Base-by-base conservation (phyloP, 1,140 invertebrate species). In the Cepaea nemoralis region DNA sequence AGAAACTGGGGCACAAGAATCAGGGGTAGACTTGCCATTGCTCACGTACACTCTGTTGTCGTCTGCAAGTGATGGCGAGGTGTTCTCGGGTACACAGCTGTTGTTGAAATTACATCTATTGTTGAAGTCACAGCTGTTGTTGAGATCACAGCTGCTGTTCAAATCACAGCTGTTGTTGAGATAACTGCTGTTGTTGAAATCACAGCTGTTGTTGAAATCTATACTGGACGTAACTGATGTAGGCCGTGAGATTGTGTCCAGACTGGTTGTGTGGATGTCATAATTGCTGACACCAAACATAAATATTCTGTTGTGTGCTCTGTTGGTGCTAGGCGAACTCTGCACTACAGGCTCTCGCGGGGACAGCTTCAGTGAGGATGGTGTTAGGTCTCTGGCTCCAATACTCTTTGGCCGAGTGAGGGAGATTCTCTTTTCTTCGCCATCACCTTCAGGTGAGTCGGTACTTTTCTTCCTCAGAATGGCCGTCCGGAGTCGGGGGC, bases 381-480 rank as follows among this genome's bases (percentile, higher is more conserved):
- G 2, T 27, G n/a, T 31, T 63, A 31, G 6, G 59, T 63, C 59
- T 63, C 10, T 27, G 27, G 22, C 19, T 8, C 27, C 59, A 5
- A 31, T 16, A 63, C 2, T 63, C 59, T 63, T 63, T 63, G 59
- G 27, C 27, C 16, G 59, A 6, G 59, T 63, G 1, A 63, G 59
- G 8, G 59, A 63, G 33, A 31, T 31, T 63, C 27, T 63, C 59
- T 63, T 63, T 31, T 31, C 59, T 27, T 31, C 59, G 10, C 33
- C 22, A n/a, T 10, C 24, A 8, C 1, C 70, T 22, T 35, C 77
- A 24, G 77, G 42, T 8, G 63, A 12, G 27, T 31, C 42, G 66
- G 63, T 79, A 42, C 77, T 79, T 50, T 45, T 79, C 59, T 74
- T 74, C 16, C 77, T 5, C 5, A 69, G 66, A 39, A 79, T 79